These are phyloP conservation scores for Goniozus legneri DNA, from an alignment of 1,140 invertebrate species.

Conservation along the genomic window DNA sequence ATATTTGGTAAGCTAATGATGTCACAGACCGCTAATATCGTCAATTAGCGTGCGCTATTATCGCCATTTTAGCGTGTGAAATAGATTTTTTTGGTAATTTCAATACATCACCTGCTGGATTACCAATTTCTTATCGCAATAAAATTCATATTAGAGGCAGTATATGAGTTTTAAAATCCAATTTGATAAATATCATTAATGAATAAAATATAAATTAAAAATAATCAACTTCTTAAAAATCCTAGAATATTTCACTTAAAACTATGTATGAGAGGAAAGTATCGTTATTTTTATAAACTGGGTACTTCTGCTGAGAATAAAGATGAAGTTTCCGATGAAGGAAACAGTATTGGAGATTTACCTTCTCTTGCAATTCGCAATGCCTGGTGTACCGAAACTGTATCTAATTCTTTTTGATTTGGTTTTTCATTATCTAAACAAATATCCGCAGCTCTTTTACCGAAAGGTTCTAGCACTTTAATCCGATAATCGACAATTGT, in stretches of 20 bases:
- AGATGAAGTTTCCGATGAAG: slow-evolving; percentile 40
- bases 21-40: no score
- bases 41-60: no score
- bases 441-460: slow-evolving; percentile 70
- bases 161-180: no score
- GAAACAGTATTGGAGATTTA: slow-evolving; percentile 49
- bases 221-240: neutral
- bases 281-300: slow-evolving; percentile 21
- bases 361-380: slow-evolving; percentile 68
- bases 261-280: slow-evolving; percentile 5
- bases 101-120: no score
- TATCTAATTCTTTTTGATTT: slow-evolving; percentile 85
- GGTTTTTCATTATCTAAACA: slow-evolving; percentile 84
- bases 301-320: slow-evolving; percentile 49
- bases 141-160: no score
- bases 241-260: neutral
- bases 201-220: neutral
- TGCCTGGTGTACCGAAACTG: slow-evolving; percentile 83
- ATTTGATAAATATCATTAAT: neutral
- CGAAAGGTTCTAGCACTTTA: slow-evolving; percentile 81
- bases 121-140: no score
- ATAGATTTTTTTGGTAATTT: no score
- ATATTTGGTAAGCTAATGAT: no score
- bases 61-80: no score
- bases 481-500: slow-evolving; percentile 85